Evolutionary conservation across 2,888 invertebrate species (phyloP).

Genomic region (Epiblema foenella): DNA sequence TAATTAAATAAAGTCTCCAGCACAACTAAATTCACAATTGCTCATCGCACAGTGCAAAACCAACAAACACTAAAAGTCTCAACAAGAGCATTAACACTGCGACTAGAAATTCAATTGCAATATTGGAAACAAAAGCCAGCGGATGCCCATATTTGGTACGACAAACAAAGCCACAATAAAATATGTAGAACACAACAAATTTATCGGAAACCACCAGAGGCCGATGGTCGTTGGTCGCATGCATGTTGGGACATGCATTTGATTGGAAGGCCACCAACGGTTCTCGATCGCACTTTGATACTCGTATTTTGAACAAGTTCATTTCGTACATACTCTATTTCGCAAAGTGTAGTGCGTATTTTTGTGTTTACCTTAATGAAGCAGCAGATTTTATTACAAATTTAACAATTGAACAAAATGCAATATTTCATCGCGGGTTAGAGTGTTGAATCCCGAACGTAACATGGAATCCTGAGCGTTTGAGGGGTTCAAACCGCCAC

Average conservation of each 20-base stretch:
- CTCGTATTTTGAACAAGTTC: not conserved
- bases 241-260: slow-evolving; percentile 61
- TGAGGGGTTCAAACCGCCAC: too few relatives aligned
- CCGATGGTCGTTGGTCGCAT: slow-evolving; percentile 55
- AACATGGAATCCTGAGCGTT: too few relatives aligned
- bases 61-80: slow-evolving; percentile 12
- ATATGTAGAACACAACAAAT: slow-evolving; percentile 66
- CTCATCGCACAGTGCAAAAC: too few relatives aligned
- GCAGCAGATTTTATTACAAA: too few relatives aligned
- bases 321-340: not conserved
- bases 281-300: slow-evolving; percentile 39
- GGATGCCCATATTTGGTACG: slow-evolving; percentile 60
- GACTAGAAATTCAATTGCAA: slow-evolving; percentile 50
- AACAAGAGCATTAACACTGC: slow-evolving; percentile 42
- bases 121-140: slow-evolving; percentile 43
- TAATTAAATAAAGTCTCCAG: too few relatives aligned
- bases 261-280: slow-evolving; percentile 58
- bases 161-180: slow-evolving; percentile 68
- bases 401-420: too few relatives aligned
- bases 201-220: slow-evolving; percentile 67
- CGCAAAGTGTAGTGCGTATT: too few relatives aligned
- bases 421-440: too few relatives aligned
- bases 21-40: too few relatives aligned
- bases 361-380: too few relatives aligned
- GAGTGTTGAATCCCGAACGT: too few relatives aligned